Percentiles rank a stretch among this genome's conserved stretches.
Evolutionary conservation across 1,140 invertebrate species (phyloP).

Genomic region (Drosophila ercepeae): DNA sequence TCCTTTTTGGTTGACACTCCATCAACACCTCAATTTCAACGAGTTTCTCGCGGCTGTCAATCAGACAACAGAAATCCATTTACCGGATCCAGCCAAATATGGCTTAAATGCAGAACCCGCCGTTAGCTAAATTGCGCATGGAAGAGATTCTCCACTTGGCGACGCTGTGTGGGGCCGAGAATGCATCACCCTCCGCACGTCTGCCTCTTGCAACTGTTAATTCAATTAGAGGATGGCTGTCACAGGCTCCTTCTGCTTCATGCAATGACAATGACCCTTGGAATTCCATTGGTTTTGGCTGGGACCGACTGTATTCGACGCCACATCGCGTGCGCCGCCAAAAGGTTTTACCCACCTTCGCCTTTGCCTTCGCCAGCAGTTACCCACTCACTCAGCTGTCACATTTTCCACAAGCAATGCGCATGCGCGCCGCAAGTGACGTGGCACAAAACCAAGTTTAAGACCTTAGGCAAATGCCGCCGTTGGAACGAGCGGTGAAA

Average conservation of each 20-base stretch:
- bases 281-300: slow-evolving; percentile 48
- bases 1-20: slow-evolving; percentile 52
- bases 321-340: slow-evolving; percentile 45
- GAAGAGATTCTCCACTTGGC: slow-evolving; percentile 22
- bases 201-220: slow-evolving; percentile 16
- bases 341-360: slow-evolving; percentile 58
- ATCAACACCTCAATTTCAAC: slow-evolving; percentile 62
- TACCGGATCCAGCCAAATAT: slow-evolving; percentile 67
- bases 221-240: slow-evolving; percentile 42
- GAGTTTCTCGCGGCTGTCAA: slow-evolving; percentile 57
- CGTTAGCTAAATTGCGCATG: slow-evolving; percentile 68
- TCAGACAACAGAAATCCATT: slow-evolving; percentile 59
- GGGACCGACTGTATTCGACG: neutral
- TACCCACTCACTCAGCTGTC: slow-evolving; percentile 48
- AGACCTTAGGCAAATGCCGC: slow-evolving; percentile 28
- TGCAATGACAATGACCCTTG: slow-evolving; percentile 51
- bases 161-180: slow-evolving; percentile 39
- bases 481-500: slow-evolving; percentile 38
- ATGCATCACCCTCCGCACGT: slow-evolving; percentile 5
- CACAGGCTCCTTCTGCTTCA: slow-evolving; percentile 18
- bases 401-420: slow-evolving; percentile 43
- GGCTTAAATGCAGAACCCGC: slow-evolving; percentile 61
- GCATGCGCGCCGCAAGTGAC: slow-evolving; percentile 64
- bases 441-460: slow-evolving; percentile 45
- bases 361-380: slow-evolving; percentile 5